phyloP scores from a whole-genome alignment of 2,113 vertebrate genomes.

The Melanotaenia duboulayi region DNA sequence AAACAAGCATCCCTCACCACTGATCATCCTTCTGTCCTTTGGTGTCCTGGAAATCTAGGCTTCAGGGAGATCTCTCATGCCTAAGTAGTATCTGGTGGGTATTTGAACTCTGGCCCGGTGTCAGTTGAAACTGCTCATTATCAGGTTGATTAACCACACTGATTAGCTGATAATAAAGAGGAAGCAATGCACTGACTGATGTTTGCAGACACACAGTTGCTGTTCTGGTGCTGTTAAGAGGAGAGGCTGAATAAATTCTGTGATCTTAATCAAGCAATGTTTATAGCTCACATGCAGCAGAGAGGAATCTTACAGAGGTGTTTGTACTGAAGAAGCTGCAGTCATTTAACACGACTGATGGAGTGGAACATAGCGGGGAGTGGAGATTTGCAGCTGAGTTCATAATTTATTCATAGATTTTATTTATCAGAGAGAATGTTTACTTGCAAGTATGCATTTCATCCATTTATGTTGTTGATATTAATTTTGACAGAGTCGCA shows the following conservation, averaged over 20 bases:
- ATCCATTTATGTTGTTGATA: not conserved
- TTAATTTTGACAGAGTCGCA: not conserved
- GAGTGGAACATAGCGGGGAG: conserved; percentile 31
- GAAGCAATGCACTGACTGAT: conserved; percentile 36
- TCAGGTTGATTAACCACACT: conserved; percentile 79
- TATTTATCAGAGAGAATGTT: conserved; percentile 50
- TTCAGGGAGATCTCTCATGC: conserved; percentile 26
- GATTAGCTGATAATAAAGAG: conserved; percentile 76
- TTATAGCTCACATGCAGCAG: conserved; percentile 4
- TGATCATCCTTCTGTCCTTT: conserved; percentile 5
- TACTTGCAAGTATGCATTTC: conserved; percentile 4
- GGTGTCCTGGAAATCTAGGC: conserved; percentile 13
- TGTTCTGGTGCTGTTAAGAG: conserved; percentile 59
- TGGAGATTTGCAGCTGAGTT: conserved; percentile 57
- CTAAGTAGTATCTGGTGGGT: conserved; percentile 16
- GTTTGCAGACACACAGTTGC: conserved; percentile 37
- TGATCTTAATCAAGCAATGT: conserved; percentile 3
- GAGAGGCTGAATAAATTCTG: conserved; percentile 27
- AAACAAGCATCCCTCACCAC: conserved; percentile 10
- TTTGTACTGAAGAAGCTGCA: conserved; percentile 25
- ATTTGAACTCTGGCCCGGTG: conserved; percentile 64
- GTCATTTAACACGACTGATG: conserved; percentile 42
- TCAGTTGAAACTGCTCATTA: conserved; percentile 80
- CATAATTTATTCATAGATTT: conserved; percentile 66
- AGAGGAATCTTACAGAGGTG: conserved; percentile 7